phyloP scores from a whole-genome alignment of 1,140 invertebrate genomes.

The Grapholita molesta region DNA sequence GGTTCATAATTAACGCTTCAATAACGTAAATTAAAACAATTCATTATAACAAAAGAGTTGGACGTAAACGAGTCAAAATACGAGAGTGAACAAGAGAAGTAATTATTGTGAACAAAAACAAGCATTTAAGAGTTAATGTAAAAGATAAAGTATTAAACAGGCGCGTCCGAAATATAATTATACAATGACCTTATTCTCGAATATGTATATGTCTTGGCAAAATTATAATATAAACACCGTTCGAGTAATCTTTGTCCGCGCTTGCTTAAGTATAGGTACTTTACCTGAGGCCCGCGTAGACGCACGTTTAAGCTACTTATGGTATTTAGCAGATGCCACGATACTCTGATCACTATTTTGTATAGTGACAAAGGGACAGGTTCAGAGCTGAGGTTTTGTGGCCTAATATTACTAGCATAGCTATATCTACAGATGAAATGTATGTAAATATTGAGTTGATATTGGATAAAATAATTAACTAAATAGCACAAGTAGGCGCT shows the following conservation, averaged over 20 bases:
- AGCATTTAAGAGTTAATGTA: constrained; percentile 30
- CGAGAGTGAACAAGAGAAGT: constrained; percentile 29
- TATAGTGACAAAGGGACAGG: too few species aligned
- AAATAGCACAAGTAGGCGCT: too few species aligned
- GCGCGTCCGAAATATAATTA: constrained; percentile 52
- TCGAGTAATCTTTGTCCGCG: neutral
- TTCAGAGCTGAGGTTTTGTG: too few species aligned
- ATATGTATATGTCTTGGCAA: neutral
- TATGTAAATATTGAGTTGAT: too few species aligned
- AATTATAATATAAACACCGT: neutral
- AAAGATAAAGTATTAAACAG: constrained; percentile 43
- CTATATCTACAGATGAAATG: too few species aligned
- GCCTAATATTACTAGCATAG: too few species aligned
- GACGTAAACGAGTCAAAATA: constrained; percentile 22
- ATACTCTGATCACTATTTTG: too few species aligned
- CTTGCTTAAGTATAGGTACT: too few species aligned
- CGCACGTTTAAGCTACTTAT: too few species aligned
- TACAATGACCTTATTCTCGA: constrained; percentile 24
- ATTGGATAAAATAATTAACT: too few species aligned
- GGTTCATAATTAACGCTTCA: neutral
- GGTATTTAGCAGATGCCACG: too few species aligned
- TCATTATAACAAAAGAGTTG: constrained; percentile 5
- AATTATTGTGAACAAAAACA: constrained; percentile 39
- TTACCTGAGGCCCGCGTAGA: too few species aligned
- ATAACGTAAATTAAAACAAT: neutral